phyloP scores from a whole-genome alignment of 2,888 invertebrate species.

The Tiphia femorata region DNA sequence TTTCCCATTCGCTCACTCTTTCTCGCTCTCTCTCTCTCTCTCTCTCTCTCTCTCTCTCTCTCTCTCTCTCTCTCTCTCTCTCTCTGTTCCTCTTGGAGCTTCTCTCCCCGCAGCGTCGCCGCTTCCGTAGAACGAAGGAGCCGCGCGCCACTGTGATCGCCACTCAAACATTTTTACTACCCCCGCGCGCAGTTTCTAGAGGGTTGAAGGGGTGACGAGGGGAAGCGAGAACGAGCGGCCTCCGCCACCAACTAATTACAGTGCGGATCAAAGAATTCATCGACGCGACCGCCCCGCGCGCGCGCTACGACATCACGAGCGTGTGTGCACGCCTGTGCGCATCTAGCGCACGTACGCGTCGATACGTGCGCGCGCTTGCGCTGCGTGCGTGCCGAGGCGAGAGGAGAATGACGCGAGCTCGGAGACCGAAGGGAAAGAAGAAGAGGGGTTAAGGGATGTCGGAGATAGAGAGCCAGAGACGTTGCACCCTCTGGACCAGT shows the following conservation, averaged over 20 bases:
- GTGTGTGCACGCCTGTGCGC: conserved; percentile 9
- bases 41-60: too few species aligned
- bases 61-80: too few species aligned
- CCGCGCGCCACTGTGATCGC: conserved; percentile 63
- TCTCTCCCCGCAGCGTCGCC: conserved; percentile 31
- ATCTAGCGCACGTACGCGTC: conserved; percentile 3
- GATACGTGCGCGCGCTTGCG: not conserved
- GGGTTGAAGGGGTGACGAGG: conserved; percentile 29
- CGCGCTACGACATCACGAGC: conserved; percentile 22
- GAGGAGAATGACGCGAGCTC: too few species aligned
- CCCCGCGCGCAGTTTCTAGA: conserved; percentile 19
- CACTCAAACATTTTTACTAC: conserved; percentile 64
- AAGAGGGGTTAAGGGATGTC: too few species aligned
- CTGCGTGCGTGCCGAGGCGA: too few species aligned
- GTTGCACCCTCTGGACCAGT: too few species aligned
- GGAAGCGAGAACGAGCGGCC: conserved; percentile 32
- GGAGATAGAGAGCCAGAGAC: too few species aligned
- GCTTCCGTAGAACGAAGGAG: conserved; percentile 45
- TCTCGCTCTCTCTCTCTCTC: too few species aligned
- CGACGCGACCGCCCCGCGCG: conserved; percentile 50
- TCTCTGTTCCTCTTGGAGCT: conserved; percentile 27
- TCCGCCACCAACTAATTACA: conserved; percentile 67
- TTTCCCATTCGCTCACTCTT: too few species aligned
- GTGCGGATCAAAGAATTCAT: conserved; percentile 67
- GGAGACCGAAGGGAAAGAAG: too few species aligned